Base-by-base conservation (phyloP, 1,140 invertebrate species). In the Metaphire vulgaris region DNA sequence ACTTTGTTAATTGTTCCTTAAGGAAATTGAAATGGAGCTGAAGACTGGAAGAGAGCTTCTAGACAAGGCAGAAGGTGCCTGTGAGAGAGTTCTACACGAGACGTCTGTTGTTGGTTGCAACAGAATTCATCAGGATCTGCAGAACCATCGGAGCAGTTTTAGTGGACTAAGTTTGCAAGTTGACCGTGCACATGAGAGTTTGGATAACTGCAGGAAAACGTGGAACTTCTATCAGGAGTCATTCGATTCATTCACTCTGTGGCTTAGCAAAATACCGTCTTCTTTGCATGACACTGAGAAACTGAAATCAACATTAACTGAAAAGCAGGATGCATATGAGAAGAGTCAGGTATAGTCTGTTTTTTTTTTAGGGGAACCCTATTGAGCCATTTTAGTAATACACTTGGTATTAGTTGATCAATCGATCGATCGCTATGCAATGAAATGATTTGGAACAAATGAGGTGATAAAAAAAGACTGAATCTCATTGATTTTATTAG, bases 201-300 rank as follows among this genome's bases (percentile, higher is more conserved):
- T 84, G 26, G 82, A 77, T 90, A 92, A 32, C 92, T 97, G 88
- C 75, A 78, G 83, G 31, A 77, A 75, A 1, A 76, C 79, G 16
- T 86, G 84, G 85, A 80, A 83, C 56, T 80, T 83, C 64, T 86
- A 83, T 81, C 84, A 86, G 65, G 80, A 81, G 29, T 81, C 80
- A 33, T 81, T 81, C 32, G 93, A 96, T 82, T 92, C 96, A 83
- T 86, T 98, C 21, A 94, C 92, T 0, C 92, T 92, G 83, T 97
- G 95, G 95, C 83, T 98, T 0, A 91, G 92, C 82, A 93, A 96
- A 81, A 92, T 96, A 6, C 94, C 97, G 84, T 89, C 90, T 79
- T 92, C 92, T 0, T 94, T 98, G 90, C 91, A 94, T 81, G 90
- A 92, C 74, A 94, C 97, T 80, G 94, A 93, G 0, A 93, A 96